A percentile compares a stretch with the other conserved stretches of the same genome.
Evolutionary conservation across 2,888 invertebrate genomes (phyloP).

Genomic region (Sacculina carcini): DNA sequence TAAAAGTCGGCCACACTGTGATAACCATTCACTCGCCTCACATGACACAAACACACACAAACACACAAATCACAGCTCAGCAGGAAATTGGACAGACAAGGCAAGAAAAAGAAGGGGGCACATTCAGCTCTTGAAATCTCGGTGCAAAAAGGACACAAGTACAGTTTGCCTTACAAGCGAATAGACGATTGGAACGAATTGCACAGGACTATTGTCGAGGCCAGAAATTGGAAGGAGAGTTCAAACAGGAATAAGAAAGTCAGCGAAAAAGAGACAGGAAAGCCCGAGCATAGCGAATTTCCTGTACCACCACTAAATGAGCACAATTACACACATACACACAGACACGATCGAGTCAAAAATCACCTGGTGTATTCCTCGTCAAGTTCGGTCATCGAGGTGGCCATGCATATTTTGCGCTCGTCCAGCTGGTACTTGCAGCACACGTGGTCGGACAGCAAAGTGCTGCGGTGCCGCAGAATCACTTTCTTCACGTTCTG

Average conservation of each 20-base stretch:
- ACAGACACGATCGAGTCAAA: too few species aligned
- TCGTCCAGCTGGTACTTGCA: constrained; percentile 40
- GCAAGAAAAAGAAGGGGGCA: too few species aligned
- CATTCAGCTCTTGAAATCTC: neutral
- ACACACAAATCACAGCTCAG: neutral
- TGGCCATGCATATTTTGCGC: constrained; percentile 54
- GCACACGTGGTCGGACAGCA: constrained; percentile 46
- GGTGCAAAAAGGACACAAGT: constrained; percentile 7
- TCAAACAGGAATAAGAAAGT: neutral
- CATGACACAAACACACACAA: neutral
- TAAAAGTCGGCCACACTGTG: constrained; percentile 50
- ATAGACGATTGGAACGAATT: neutral
- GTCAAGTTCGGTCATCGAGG: constrained; percentile 62
- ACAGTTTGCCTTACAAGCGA: neutral
- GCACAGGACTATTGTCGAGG: too few species aligned
- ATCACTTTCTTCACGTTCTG: constrained; percentile 70
- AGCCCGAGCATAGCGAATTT: neutral
- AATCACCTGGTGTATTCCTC: constrained; percentile 50
- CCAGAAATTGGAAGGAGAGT: neutral
- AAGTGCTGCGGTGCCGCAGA: constrained; percentile 45
- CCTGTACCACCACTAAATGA: too few species aligned
- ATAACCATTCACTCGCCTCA: constrained; percentile 46
- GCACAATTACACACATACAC: too few species aligned
- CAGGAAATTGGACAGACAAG: neutral
- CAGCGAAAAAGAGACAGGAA: too few species aligned